Conservation (phyloP, 2,113 vertebrate species). For the Pycnonotus jocosus region DNA sequence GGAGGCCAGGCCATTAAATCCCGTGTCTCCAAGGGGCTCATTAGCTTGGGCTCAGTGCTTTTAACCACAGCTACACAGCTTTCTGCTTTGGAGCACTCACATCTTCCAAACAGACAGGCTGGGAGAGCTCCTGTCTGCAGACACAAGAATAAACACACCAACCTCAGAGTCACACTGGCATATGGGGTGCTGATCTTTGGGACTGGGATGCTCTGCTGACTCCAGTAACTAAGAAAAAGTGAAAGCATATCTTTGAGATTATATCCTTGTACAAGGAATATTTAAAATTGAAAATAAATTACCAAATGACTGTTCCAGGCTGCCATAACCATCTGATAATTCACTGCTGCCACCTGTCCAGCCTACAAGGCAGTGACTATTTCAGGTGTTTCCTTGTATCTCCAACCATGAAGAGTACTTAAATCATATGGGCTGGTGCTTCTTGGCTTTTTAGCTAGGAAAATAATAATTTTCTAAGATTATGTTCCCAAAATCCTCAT, state of each 20-base stretch:
- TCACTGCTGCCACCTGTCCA: neutral
- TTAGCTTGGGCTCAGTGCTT: neutral
- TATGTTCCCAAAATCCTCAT: neutral
- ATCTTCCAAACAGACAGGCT: neutral
- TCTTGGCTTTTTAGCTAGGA: neutral
- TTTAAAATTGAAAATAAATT: neutral
- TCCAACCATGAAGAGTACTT: neutral
- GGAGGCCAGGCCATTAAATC: accelerated
- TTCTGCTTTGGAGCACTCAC: neutral
- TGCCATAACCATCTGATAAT: neutral
- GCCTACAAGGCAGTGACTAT: neutral
- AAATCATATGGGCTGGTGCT: neutral
- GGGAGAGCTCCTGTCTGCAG: neutral
- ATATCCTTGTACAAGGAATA: neutral
- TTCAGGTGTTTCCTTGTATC: neutral
- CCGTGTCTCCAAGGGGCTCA: neutral
- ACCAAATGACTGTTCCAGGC: neutral
- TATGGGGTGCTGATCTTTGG: neutral
- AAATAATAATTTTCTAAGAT: neutral
- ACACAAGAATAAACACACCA: neutral
- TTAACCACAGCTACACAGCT: neutral
- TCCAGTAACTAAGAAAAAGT: neutral
- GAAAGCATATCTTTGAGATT: neutral
- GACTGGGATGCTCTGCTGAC: neutral
- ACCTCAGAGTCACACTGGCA: neutral